A percentile compares a stretch with the other conserved stretches of the same genome.
These are phyloP conservation scores for Eubasilissa regina DNA, from an alignment of 1,140 invertebrate species.

Conservation along the genomic window DNA sequence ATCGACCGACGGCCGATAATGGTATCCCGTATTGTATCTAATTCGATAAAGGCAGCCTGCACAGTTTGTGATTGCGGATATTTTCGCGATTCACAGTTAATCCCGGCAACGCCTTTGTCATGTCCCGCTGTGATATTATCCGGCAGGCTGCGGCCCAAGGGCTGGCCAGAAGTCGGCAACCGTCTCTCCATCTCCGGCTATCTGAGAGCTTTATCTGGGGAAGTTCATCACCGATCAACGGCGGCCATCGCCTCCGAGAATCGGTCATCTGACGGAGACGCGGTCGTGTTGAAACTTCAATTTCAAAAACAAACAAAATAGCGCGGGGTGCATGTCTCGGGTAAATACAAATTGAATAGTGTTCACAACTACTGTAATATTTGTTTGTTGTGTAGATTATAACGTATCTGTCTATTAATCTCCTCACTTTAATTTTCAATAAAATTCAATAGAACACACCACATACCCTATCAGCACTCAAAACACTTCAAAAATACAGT, in stretches of 20 bases:
- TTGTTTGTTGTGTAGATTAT: no score
- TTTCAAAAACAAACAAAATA: slow-evolving; percentile 38
- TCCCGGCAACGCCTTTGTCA: slow-evolving; percentile 49
- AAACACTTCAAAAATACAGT: no score
- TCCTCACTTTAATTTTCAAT: no score
- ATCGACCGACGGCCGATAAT: slow-evolving; percentile 8
- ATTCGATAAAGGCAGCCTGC: slow-evolving; percentile 50
- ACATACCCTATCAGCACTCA: no score
- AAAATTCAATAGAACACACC: no score
- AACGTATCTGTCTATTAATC: no score
- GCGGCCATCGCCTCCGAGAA: slow-evolving; percentile 35
- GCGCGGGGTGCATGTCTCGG: slow-evolving; percentile 10
- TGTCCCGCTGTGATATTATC: slow-evolving; percentile 49
- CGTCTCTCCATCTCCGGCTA: slow-evolving; percentile 7
- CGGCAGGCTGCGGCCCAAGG: slow-evolving; percentile 38
- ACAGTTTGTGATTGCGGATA: slow-evolving; percentile 42
- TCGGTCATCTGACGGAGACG: slow-evolving; percentile 4
- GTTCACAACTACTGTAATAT: slow-evolving; percentile 24
- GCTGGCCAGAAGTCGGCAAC: slow-evolving; percentile 26
- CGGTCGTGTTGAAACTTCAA: slow-evolving; percentile 26
- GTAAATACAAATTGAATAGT: slow-evolving; percentile 32
- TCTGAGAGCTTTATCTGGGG: slow-evolving; percentile 25
- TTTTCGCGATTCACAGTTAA: slow-evolving; percentile 54
- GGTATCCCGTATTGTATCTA: slow-evolving; percentile 41
- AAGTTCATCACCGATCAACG: slow-evolving; percentile 32